Conservation (phyloP, 2,113 vertebrate genomes). For the Clarias gariepinus region DNA sequence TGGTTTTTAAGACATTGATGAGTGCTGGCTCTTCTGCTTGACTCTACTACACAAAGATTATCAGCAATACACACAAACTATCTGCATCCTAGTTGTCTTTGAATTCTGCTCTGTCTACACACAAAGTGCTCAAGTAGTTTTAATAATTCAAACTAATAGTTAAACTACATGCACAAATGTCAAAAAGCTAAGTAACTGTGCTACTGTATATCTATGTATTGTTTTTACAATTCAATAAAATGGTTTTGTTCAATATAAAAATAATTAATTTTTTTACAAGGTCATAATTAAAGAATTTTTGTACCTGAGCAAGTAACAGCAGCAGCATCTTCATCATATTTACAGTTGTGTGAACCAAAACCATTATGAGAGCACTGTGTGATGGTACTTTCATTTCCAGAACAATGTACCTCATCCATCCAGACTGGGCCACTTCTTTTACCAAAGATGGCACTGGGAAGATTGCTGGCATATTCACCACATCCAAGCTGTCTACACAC, state of each 20-base stretch:
- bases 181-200: not conserved
- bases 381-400: conserved; percentile 55
- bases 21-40: too few species aligned
- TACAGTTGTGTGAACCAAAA: conserved; percentile 57
- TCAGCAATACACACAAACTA: too few species aligned
- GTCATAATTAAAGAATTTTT: not conserved
- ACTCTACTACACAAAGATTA: too few species aligned
- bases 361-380: conserved; percentile 44
- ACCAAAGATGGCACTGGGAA: conserved; percentile 56
- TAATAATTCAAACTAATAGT: too few species aligned
- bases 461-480: conserved; percentile 57
- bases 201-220: not conserved
- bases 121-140: too few species aligned
- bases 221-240: not conserved
- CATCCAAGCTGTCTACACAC: conserved; percentile 42
- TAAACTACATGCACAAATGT: too few species aligned
- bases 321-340: conserved; percentile 64
- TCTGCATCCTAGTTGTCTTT: too few species aligned
- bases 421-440: conserved; percentile 49
- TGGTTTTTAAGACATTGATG: too few species aligned
- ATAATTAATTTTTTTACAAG: not conserved
- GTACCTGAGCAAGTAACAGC: conserved; percentile 71
- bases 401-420: conserved; percentile 59
- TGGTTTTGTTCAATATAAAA: not conserved
- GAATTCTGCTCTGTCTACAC: too few species aligned